Evolutionary conservation across 2,888 invertebrate genomes (phyloP).

Genomic region (Villa cingulata): DNA sequence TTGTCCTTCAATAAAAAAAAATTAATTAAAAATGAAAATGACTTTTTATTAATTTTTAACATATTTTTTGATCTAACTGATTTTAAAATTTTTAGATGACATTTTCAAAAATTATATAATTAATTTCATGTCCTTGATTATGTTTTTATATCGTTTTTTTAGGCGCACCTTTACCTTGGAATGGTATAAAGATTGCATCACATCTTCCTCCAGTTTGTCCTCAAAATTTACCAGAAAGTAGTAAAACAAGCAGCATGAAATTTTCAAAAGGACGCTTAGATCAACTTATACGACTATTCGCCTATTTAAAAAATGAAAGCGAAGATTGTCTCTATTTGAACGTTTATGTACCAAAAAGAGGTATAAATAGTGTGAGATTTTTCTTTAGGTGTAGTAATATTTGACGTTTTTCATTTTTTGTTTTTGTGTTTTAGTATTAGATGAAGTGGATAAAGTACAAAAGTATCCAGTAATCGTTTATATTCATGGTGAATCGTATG

Average conservation of each 20-base stretch:
- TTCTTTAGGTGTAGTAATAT: too few relatives aligned
- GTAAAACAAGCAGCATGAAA: constrained; percentile 42
- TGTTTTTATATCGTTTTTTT: too few relatives aligned
- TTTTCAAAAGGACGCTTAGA: constrained; percentile 53
- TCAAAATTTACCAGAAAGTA: constrained; percentile 59
- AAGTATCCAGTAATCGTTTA: constrained; percentile 78
- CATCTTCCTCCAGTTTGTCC: constrained; percentile 74
- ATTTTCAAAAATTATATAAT: too few relatives aligned
- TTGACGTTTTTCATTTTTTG: too few relatives aligned
- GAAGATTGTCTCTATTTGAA: constrained; percentile 89
- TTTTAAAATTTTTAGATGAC: too few relatives aligned
- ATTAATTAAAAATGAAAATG: too few relatives aligned
- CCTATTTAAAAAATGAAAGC: constrained; percentile 54
- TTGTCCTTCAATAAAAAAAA: too few relatives aligned
- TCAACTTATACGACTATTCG: constrained; percentile 56
- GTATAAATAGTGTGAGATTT: constrained; percentile 37
- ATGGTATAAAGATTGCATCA: constrained; percentile 52
- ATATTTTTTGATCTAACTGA: too few relatives aligned
- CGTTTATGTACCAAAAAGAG: constrained; percentile 75
- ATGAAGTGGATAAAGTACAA: constrained; percentile 35
- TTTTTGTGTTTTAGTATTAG: constrained; percentile 12
- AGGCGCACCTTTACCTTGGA: constrained; percentile 70
- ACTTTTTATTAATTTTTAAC: too few relatives aligned
- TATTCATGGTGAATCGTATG: constrained; percentile 90
- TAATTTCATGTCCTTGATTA: too few relatives aligned